phyloP scores from a whole-genome alignment of 2,113 vertebrate genomes.

The Nyctereutes procyonoides region DNA sequence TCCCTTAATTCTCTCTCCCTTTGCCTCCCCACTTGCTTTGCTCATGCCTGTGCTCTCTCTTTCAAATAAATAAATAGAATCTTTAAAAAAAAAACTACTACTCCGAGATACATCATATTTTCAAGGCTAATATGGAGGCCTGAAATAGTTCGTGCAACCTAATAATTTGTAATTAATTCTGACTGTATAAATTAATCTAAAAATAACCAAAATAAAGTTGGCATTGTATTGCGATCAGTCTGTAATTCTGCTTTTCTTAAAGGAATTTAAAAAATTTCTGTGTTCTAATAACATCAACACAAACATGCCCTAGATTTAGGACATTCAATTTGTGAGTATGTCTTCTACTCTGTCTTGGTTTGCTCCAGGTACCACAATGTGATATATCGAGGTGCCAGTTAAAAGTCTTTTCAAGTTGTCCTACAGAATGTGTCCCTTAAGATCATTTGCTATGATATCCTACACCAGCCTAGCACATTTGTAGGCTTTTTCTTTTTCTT shows the following conservation, averaged over 20 bases:
- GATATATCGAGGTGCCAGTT: neutral
- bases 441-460: neutral
- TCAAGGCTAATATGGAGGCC: neutral
- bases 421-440: neutral
- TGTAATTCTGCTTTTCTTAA: constrained; percentile 19
- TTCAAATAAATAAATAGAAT: too few species aligned
- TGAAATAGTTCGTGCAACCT: neutral
- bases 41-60: too few species aligned
- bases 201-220: neutral
- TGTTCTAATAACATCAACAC: neutral
- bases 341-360: neutral
- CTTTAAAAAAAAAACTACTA: neutral
- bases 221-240: neutral
- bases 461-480: neutral
- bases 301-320: neutral
- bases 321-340: neutral
- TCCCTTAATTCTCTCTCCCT: too few species aligned
- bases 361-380: neutral
- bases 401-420: neutral
- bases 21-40: too few species aligned
- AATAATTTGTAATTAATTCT: constrained; percentile 52
- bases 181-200: neutral
- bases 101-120: neutral
- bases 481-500: neutral
- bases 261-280: neutral